These are phyloP conservation scores for Macroglossus sobrinus DNA, from an alignment of 2,113 vertebrate species.

Conservation along the genomic window DNA sequence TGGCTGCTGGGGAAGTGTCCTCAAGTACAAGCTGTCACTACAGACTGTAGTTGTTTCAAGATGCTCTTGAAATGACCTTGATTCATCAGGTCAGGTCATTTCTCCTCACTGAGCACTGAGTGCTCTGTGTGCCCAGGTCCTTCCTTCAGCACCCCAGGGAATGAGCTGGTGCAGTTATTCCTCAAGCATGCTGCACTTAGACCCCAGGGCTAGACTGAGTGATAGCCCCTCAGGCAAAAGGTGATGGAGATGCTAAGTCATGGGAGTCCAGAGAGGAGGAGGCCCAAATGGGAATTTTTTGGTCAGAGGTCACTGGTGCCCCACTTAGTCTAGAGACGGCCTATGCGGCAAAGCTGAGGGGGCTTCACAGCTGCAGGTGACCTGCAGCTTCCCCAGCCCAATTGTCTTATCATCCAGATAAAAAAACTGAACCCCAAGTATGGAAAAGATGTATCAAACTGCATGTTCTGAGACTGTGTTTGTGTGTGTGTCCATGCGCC, in stretches of 20 bases:
- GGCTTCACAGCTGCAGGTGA: background rate
- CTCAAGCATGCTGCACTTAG: background rate
- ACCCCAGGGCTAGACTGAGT: too few species aligned
- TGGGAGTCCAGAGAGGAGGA: background rate
- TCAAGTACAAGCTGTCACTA: background rate
- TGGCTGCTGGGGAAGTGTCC: background rate
- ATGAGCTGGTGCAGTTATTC: background rate
- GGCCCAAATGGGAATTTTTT: background rate
- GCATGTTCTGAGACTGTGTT: background rate
- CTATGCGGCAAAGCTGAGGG: background rate
- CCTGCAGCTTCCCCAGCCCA: background rate
- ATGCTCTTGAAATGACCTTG: background rate
- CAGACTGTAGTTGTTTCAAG: background rate
- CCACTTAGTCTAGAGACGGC: background rate
- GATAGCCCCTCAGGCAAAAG: background rate
- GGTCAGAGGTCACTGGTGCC: too few species aligned
- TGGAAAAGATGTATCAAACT: background rate
- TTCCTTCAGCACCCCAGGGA: background rate
- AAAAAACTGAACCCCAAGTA: background rate
- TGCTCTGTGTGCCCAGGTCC: background rate
- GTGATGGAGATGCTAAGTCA: background rate
- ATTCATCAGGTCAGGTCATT: background rate
- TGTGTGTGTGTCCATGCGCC: background rate
- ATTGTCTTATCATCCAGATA: background rate
- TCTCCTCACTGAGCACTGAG: background rate